These are phyloP conservation scores for Rutilus rutilus DNA, from an alignment of 2,113 vertebrate species.

Conservation along the genomic window DNA sequence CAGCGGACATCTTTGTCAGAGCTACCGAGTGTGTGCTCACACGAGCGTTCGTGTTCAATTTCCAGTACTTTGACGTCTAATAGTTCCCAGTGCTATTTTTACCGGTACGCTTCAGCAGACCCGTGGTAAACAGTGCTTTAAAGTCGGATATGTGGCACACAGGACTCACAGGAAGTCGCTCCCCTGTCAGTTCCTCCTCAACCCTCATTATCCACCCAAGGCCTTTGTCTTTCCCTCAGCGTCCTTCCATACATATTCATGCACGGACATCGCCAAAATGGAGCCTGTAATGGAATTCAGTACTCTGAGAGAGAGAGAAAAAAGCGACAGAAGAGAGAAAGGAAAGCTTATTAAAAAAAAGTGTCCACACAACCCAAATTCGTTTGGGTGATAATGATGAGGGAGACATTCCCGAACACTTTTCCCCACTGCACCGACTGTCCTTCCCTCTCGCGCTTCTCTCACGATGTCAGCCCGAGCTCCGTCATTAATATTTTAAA, in stretches of 20 bases:
- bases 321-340: slow-evolving; percentile 58
- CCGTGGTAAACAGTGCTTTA: slow-evolving; percentile 47
- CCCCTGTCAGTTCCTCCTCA: slow-evolving; percentile 55
- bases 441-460: slow-evolving; percentile 9
- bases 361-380: slow-evolving; percentile 73
- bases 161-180: slow-evolving; percentile 47
- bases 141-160: slow-evolving; percentile 53
- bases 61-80: slow-evolving; percentile 27
- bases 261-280: slow-evolving; percentile 63
- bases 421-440: slow-evolving; percentile 55
- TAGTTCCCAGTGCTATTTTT: slow-evolving; percentile 15
- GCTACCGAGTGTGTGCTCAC: not conserved
- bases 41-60: slow-evolving; percentile 12
- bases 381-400: slow-evolving; percentile 78
- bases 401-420: slow-evolving; percentile 63
- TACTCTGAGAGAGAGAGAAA: slow-evolving; percentile 59
- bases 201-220: slow-evolving; percentile 61
- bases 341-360: slow-evolving; percentile 78
- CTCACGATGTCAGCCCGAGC: slow-evolving; percentile 33
- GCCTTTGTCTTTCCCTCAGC: slow-evolving; percentile 72
- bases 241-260: slow-evolving; percentile 80
- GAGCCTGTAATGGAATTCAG: slow-evolving; percentile 73
- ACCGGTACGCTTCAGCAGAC: slow-evolving; percentile 15
- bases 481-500: slow-evolving; percentile 61
- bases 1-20: slow-evolving; percentile 22